A percentile compares a stretch with the other conserved stretches of the same genome.
Evolutionary conservation across 2,797 vertebrate species (phyloP).

Genomic region (Coilia nasus): DNA sequence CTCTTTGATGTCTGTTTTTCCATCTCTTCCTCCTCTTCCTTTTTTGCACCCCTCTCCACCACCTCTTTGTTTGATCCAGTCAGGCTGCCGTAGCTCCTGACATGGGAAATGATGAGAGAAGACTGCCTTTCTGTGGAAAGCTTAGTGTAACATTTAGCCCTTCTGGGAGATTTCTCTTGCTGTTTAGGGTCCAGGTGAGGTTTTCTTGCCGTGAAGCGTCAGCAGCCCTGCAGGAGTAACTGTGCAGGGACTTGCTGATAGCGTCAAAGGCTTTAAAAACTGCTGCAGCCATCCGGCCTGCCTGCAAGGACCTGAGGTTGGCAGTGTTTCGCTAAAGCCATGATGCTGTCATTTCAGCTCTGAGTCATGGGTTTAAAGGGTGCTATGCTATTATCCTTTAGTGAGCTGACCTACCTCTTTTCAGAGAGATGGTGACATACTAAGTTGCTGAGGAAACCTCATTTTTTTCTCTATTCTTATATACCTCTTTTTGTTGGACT

Average conservation of each 20-base stretch:
- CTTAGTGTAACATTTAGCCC: not conserved
- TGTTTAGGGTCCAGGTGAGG: not conserved
- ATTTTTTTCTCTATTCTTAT: not conserved
- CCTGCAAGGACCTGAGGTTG: not conserved
- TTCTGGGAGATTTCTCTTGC: not conserved
- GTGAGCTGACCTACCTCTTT: not conserved
- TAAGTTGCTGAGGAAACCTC: not conserved
- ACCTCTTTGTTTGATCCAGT: not conserved
- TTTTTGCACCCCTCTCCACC: not conserved
- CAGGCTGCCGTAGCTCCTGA: not conserved
- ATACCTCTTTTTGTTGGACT: not conserved
- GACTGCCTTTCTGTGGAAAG: not conserved
- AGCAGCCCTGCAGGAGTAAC: not conserved
- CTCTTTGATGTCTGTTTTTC: constrained; percentile 18
- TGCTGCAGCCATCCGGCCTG: not conserved
- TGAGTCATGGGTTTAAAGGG: not conserved
- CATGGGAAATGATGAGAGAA: not conserved
- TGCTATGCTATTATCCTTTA: not conserved
- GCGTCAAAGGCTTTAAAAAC: not conserved
- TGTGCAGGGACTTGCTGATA: not conserved
- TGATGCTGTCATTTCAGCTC: not conserved
- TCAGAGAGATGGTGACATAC: not conserved
- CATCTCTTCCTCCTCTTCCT: not conserved
- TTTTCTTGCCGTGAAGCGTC: not conserved
- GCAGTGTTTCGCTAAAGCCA: not conserved